These are phyloP conservation scores for Gymnocephalus cernua DNA, from an alignment of 2,113 vertebrate species.

Conservation along the genomic window DNA sequence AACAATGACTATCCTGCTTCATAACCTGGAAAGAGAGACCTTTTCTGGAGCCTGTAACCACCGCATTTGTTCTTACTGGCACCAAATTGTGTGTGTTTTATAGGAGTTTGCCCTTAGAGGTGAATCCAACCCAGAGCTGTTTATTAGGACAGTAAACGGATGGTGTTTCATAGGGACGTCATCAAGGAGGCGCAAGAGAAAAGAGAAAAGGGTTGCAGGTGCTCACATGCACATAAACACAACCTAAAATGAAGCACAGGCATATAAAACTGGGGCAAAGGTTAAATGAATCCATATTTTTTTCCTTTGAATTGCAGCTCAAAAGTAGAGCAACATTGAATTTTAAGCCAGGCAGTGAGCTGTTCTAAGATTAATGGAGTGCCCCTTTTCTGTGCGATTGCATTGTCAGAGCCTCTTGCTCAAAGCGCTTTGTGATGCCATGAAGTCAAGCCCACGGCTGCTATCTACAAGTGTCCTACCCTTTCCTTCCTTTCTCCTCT, in stretches of 20 bases:
- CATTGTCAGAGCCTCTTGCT: constrained; percentile 48
- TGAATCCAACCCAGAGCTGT: constrained; percentile 40
- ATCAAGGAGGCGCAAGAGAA: constrained; percentile 8
- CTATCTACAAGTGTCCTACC: constrained; percentile 77
- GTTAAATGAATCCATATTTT: constrained; percentile 50
- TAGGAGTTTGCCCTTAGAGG: constrained; percentile 53
- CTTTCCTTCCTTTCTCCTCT: constrained; percentile 73
- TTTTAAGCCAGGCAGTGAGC: constrained; percentile 15
- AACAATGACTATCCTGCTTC: constrained; percentile 67
- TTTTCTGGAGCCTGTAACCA: constrained; percentile 39
- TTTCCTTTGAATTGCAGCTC: constrained; percentile 32
- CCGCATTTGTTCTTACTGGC: constrained; percentile 15
- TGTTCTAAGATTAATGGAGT: constrained; percentile 49
- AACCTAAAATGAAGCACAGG: constrained; percentile 38
- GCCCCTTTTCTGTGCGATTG: constrained; percentile 21
- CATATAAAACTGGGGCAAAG: constrained; percentile 52
- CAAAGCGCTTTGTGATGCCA: constrained; percentile 53
- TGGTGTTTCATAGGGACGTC: constrained; percentile 43
- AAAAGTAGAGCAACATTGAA: background rate
- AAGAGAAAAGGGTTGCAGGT: constrained; percentile 49
- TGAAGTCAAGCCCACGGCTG: constrained; percentile 63
- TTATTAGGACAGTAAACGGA: constrained; percentile 64
- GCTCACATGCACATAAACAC: constrained; percentile 48
- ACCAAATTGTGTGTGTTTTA: constrained; percentile 35
- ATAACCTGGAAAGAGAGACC: constrained; percentile 62